A percentile compares a stretch with the other conserved stretches of the same genome.
These are phyloP conservation scores for Cheilosia soror DNA, from an alignment of 2,888 invertebrate species.

Conservation along the genomic window DNA sequence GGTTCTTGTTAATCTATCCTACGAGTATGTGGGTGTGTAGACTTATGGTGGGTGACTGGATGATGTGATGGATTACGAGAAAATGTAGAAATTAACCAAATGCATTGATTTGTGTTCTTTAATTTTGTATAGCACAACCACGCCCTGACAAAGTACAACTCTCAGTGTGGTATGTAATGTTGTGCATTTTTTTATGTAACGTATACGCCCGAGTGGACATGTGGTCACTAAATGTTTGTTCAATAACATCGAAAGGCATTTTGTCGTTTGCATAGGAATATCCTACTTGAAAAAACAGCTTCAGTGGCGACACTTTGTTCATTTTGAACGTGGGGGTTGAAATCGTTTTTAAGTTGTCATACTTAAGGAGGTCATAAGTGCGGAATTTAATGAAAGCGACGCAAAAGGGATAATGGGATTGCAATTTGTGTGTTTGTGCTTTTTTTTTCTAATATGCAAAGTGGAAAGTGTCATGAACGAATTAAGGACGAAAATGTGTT, in stretches of 20 bases:
- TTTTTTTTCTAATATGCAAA: conserved; percentile 51
- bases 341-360: conserved; percentile 6
- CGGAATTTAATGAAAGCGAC: conserved; percentile 34
- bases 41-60: not conserved
- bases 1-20: conserved; percentile 18
- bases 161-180: not conserved
- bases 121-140: conserved; percentile 54
- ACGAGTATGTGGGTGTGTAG: conserved; percentile 9
- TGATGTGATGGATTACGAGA: conserved; percentile 30
- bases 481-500: conserved; percentile 19
- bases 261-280: not conserved
- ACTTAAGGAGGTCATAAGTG: conserved; percentile 19
- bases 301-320: not conserved
- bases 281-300: not conserved
- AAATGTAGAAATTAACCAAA: conserved; percentile 37
- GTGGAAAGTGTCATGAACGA: conserved; percentile 50
- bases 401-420: conserved; percentile 43
- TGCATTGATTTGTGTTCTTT: conserved; percentile 69
- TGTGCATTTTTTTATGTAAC: conserved; percentile 43
- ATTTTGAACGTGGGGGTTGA: not conserved
- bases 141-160: conserved; percentile 45
- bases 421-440: conserved; percentile 1
- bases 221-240: conserved; percentile 18
- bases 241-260: not conserved
- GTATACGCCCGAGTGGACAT: conserved; percentile 41